These are phyloP conservation scores for Heliconius ethilla DNA, from an alignment of 2,888 invertebrate genomes.

Conservation along the genomic window DNA sequence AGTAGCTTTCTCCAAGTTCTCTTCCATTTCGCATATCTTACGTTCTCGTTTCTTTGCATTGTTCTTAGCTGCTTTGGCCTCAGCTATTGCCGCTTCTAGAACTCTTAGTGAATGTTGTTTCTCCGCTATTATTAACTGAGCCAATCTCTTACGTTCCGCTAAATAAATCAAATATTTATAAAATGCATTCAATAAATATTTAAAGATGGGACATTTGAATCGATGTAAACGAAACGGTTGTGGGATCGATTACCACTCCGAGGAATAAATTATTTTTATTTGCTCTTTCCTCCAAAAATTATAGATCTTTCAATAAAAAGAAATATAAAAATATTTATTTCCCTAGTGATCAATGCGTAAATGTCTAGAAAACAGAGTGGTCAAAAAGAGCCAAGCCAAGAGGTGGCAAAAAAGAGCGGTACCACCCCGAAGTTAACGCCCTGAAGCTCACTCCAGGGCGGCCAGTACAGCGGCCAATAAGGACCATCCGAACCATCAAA, in stretches of 20 bases:
- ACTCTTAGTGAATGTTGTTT: slow-evolving; percentile 75
- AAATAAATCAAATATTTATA: slow-evolving; percentile 43
- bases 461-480: too few species aligned
- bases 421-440: too few species aligned
- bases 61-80: slow-evolving; percentile 68
- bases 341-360: too few species aligned
- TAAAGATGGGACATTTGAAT: too few species aligned
- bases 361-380: too few species aligned
- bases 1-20: slow-evolving; percentile 58
- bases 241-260: not conserved
- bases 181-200: not conserved
- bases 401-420: too few species aligned
- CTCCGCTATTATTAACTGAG: slow-evolving; percentile 75
- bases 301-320: too few species aligned
- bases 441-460: too few species aligned
- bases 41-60: slow-evolving; percentile 63
- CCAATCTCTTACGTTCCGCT: slow-evolving; percentile 75
- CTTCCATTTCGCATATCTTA: slow-evolving; percentile 56
- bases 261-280: not conserved
- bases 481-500: too few species aligned
- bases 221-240: too few species aligned
- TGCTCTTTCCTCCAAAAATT: not conserved
- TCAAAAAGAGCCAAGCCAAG: too few species aligned
- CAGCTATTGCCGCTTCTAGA: slow-evolving; percentile 75
- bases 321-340: too few species aligned